Percentiles rank a stretch among this genome's conserved stretches.
These are phyloP conservation scores for Poecile atricapillus DNA, from an alignment of 2,113 vertebrate genomes.

Conservation along the genomic window DNA sequence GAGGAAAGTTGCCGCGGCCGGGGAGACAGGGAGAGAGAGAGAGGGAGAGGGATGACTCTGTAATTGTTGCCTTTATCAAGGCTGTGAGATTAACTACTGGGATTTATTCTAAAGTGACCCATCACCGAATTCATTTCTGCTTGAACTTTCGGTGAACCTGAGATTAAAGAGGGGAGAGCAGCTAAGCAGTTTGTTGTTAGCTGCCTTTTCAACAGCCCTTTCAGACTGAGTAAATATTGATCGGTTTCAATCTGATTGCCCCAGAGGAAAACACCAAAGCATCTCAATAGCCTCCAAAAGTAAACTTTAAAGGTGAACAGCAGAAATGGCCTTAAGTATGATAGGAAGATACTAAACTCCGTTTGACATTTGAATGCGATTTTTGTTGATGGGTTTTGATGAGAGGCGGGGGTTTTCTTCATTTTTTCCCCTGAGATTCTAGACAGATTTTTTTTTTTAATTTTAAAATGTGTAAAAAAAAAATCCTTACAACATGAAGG, in stretches of 20 bases:
- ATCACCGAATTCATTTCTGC: constrained; percentile 83
- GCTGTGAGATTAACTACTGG: constrained; percentile 78
- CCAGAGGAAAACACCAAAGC: constrained; percentile 79
- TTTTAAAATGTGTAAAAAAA: neutral
- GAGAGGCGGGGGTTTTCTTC: neutral
- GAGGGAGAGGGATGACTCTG: constrained; percentile 57
- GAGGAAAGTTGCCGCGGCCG: constrained; percentile 48
- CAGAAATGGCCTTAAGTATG: constrained; percentile 46
- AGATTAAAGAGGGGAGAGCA: constrained; percentile 84
- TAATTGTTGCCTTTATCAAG: constrained; percentile 78
- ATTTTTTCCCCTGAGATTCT: neutral
- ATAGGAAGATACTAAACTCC: constrained; percentile 39
- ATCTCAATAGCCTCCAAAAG: constrained; percentile 79
- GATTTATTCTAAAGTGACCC: constrained; percentile 82
- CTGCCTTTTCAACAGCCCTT: constrained; percentile 86
- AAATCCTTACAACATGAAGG: neutral
- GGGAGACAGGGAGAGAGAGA: neutral
- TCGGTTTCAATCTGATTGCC: constrained; percentile 84
- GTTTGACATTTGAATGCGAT: neutral
- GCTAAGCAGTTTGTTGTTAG: constrained; percentile 85
- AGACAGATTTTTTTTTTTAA: neutral
- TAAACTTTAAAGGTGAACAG: constrained; percentile 79
- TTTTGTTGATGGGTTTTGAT: neutral
- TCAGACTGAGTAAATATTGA: constrained; percentile 90
- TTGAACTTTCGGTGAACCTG: constrained; percentile 87